Evolutionary conservation across 2,888 invertebrate genomes (phyloP).

Genomic region (Xanthorhoe spadicearia): DNA sequence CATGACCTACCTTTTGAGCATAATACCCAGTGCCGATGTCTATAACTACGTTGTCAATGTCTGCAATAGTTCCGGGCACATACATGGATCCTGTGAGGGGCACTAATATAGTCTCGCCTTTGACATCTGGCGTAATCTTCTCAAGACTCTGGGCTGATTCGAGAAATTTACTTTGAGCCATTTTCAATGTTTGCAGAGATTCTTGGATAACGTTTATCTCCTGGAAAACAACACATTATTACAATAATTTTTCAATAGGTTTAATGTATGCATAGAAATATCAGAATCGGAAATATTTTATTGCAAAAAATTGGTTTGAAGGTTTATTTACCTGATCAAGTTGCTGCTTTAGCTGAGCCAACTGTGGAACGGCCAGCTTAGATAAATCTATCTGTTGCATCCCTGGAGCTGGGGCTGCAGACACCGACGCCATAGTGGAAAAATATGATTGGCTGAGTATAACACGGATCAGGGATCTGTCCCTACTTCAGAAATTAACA

Average conservation of each 20-base stretch:
- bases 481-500: neutral
- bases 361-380: conserved; percentile 91
- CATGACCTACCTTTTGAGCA: conserved; percentile 91
- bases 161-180: conserved; percentile 95
- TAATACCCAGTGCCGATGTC: conserved; percentile 99
- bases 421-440: conserved; percentile 85
- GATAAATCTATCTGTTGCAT: conserved; percentile 92
- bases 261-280: no score
- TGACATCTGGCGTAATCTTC: conserved; percentile 89
- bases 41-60: conserved; percentile 94
- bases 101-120: conserved; percentile 94
- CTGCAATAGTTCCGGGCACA: conserved; percentile 94
- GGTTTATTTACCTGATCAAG: conserved; percentile 88
- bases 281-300: no score
- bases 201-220: conserved; percentile 95
- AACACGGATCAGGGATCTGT: neutral
- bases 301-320: neutral
- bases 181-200: conserved; percentile 94
- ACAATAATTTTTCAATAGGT: no score
- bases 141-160: conserved; percentile 94
- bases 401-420: conserved; percentile 86
- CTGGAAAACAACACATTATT: conserved; percentile 71
- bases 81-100: conserved; percentile 99
- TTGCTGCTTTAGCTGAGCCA: conserved; percentile 93
- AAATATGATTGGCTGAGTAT: conserved; percentile 27